Percentiles rank a stretch among this genome's conserved stretches.
phyloP scores from a whole-genome alignment of 2,888 invertebrate genomes.

The Plebejus melissa region DNA sequence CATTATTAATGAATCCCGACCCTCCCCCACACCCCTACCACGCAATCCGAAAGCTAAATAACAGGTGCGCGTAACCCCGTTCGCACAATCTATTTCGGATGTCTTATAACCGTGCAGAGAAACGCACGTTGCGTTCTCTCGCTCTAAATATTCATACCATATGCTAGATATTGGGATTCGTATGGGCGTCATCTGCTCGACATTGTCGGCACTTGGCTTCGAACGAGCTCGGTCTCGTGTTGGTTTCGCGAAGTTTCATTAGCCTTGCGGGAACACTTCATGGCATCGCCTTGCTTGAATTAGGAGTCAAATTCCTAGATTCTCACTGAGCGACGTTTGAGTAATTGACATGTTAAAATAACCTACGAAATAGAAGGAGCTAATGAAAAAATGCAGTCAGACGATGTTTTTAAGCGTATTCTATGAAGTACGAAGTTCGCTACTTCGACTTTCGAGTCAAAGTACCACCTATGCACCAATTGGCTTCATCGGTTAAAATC shows the following conservation, averaged over 20 bases:
- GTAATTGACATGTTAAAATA: not conserved
- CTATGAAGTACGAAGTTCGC: not conserved
- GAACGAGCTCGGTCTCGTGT: conserved; percentile 67
- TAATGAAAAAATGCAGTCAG: too few relatives aligned
- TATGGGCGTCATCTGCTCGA: conserved; percentile 75
- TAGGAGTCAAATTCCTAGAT: conserved; percentile 48
- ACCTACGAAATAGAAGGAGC: not conserved
- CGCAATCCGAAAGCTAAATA: conserved; percentile 70
- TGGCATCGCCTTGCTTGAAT: conserved; percentile 63
- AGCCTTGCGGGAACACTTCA: conserved; percentile 65
- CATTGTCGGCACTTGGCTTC: conserved; percentile 62
- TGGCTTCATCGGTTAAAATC: not conserved
- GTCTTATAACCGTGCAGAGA: conserved; percentile 75
- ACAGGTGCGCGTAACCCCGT: conserved; percentile 79
- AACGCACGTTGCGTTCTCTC: conserved; percentile 68
- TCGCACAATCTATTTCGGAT: conserved; percentile 79
- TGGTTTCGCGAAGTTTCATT: conserved; percentile 70
- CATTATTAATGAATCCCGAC: conserved; percentile 76
- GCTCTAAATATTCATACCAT: conserved; percentile 77
- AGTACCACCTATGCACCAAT: not conserved
- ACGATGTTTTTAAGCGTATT: too few relatives aligned
- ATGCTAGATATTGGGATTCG: conserved; percentile 76
- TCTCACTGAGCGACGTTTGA: not conserved
- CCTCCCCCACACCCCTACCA: conserved; percentile 56
- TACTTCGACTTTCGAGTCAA: too few relatives aligned